A percentile compares a stretch with the other conserved stretches of the same genome.
Evolutionary conservation across 2,888 invertebrate species (phyloP).

Genomic region (Oeneis ivallda): DNA sequence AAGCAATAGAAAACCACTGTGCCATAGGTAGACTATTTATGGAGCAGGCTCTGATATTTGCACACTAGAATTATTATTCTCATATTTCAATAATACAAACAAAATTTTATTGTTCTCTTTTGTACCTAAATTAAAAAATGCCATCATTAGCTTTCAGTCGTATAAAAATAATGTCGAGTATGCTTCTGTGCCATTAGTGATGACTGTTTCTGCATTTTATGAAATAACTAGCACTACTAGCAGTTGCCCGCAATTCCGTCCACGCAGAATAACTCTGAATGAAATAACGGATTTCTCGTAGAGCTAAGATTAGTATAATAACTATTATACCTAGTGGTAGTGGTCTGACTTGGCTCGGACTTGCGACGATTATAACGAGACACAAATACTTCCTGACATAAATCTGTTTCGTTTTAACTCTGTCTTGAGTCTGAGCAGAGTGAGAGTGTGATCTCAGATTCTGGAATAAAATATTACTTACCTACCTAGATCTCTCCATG

Average conservation of each 20-base stretch:
- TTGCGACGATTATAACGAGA: too few relatives aligned
- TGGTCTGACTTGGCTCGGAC: too few relatives aligned
- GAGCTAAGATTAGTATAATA: too few relatives aligned
- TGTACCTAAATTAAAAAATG: conserved; percentile 11
- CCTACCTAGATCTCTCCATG: too few relatives aligned
- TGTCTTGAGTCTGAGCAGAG: too few relatives aligned
- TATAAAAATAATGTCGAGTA: conserved; percentile 15
- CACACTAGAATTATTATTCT: conserved; percentile 2
- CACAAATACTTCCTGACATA: too few relatives aligned
- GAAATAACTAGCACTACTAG: neutral
- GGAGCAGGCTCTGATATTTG: neutral
- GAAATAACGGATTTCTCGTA: neutral
- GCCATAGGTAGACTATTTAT: neutral
- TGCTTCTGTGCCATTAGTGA: conserved; percentile 4
- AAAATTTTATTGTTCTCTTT: conserved; percentile 17
- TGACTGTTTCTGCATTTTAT: neutral
- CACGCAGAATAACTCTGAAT: neutral
- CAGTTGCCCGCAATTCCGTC: neutral
- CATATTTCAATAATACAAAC: conserved; percentile 11
- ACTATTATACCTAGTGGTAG: too few relatives aligned
- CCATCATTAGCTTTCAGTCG: conserved; percentile 10
- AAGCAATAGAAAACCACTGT: neutral
- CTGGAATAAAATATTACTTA: too few relatives aligned
- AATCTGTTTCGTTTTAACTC: too few relatives aligned
- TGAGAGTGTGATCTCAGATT: too few relatives aligned